Evolutionary conservation across 23 tunicate species (phyloP), one percentile per base, ranked within the genome.

Genomic region (Trididemnum nubilum): DNA sequence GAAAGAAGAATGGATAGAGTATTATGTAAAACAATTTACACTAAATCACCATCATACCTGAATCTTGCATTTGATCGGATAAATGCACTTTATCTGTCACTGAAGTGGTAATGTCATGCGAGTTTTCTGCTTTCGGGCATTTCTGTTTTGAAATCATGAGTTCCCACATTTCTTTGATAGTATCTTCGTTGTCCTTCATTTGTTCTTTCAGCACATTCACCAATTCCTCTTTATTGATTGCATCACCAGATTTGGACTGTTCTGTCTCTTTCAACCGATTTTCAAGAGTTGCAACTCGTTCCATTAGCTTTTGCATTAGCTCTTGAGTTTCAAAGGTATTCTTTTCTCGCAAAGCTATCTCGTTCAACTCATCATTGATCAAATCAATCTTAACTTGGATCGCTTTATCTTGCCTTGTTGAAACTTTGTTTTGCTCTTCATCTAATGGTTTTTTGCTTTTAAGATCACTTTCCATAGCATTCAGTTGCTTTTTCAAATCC

Each of bases 91-190:
- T n/a, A n/a, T n/a, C n/a, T n/a, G n/a, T n/a, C n/a, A n/a, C n/a
- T n/a, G n/a, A n/a, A n/a, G n/a, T n/a, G n/a, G n/a, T n/a, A n/a
- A n/a, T n/a, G n/a, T n/a, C n/a, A n/a, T n/a, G n/a, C 9, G 54
- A 44, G 9, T 44, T 44, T 61, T 61, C 28, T 61, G 18, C 29
- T n/a, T 12, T 5, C 5, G 67, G n/a, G 26, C 81, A 77, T 54
- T 77, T 77, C 21, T 52, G 81, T 38, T 77, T 52, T 5, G 81
- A 73, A 25, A 39, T 12, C 67, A 77, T 54, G 22, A 29, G 2
- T 3, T 32, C 30, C 66, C 66, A 54, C 65, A 77, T 33, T 52
- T 77, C 67, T 77, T 77, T 77, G 2, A 77, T n/a, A 4, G 40
- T 12, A 52, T 52, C 67, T 21, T 77, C 67, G 54, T 54, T 36